Evolutionary conservation across 1,140 invertebrate genomes (phyloP), one percentile per base, ranked within the genome.

Genomic region (Ceratitis capitata): DNA sequence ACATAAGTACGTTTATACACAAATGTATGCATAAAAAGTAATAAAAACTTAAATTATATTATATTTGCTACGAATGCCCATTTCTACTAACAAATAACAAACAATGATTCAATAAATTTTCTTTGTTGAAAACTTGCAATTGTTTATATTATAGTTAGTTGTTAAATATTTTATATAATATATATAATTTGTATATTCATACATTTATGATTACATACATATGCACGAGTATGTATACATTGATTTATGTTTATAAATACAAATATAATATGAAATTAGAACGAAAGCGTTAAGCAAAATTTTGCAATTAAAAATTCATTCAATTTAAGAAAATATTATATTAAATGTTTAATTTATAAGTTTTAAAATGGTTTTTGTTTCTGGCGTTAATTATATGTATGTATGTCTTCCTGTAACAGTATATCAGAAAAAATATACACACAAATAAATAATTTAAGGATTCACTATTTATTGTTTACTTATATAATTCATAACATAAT

Each of bases 31-130:
- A n/a, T n/a, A n/a, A n/a, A n/a, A n/a, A n/a, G n/a, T n/a, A n/a
- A n/a, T n/a, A n/a, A n/a, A n/a, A n/a, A n/a, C n/a, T n/a, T n/a
- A n/a, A n/a, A 51, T 49, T 83, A 35, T 23, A 42, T 83, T 45
- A 45, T 78, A 45, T 78, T 78, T 78, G 69, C 69, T 12, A 78
- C 39, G 69, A 78, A 78, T 45, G 35, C 39, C 69, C 69, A 78
- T 78, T 78, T 47, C 45, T n/a, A 10, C 16, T 78, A 42, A n/a
- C 16, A 45, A 26, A 45, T 45, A 74, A 3, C 14, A 47, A 74
- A 3, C 14, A 47, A 45, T 6, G n/a, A 45, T 78, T 78, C 69
- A 78, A 78, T 39, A 78, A 78, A 39, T 78, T 78, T 78, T 78
- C 39, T 78, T 23, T 78, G 69, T 78, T 78, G 69, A 23, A 78